Percentiles rank a stretch among this genome's conserved stretches.
Conservation (phyloP, 2,888 invertebrate species). For the Andrena flavipes region DNA sequence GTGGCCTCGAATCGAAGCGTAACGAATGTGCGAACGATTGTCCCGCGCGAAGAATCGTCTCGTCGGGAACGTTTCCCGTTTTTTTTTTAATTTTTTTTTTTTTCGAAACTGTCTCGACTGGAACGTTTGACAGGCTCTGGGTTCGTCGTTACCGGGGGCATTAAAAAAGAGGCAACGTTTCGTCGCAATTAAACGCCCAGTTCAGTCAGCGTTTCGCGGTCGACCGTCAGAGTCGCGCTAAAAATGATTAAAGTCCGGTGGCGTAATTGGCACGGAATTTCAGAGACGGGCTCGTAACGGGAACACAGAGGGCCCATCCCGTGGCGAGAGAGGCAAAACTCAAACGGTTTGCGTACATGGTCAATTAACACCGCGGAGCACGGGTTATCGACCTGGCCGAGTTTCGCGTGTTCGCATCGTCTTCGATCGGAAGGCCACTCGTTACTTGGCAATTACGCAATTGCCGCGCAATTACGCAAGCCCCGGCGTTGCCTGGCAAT, state of each 20-base stretch:
- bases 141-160: background rate
- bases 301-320: background rate
- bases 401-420: conserved; percentile 49
- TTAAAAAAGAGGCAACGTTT: background rate
- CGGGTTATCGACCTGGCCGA: conserved; percentile 61
- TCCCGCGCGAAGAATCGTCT: conserved; percentile 32
- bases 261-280: conserved; percentile 35
- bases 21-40: conserved; percentile 27
- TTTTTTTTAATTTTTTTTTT: no score
- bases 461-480: conserved; percentile 50
- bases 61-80: background rate
- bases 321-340: conserved; percentile 24
- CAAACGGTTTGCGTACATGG: conserved; percentile 42
- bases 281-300: conserved; percentile 31
- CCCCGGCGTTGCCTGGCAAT: conserved; percentile 16
- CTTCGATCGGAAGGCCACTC: conserved; percentile 58
- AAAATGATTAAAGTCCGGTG: conserved; percentile 28
- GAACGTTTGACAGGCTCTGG: background rate
- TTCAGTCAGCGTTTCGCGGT: conserved; percentile 4
- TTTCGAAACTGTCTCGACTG: background rate
- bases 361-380: conserved; percentile 53
- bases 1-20: conserved; percentile 23
- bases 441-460: conserved; percentile 53
- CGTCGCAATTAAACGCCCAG: conserved; percentile 29
- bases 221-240: background rate